phyloP scores from a whole-genome alignment of 2,797 vertebrate species.

The Sebastiscus albofasciatus region DNA sequence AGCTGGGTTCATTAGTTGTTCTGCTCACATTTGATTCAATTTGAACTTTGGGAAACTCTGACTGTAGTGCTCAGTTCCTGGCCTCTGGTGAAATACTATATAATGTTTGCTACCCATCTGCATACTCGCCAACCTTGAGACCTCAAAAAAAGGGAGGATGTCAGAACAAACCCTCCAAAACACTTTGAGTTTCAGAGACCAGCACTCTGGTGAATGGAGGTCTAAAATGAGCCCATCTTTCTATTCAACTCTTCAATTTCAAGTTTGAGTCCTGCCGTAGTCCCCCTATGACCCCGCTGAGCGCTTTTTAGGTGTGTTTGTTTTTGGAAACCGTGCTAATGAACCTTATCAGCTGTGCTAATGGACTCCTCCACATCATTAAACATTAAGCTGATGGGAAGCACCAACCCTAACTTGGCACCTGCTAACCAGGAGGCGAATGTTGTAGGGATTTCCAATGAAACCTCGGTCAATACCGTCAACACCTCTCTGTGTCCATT shows the following conservation, averaged over 20 bases:
- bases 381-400: slow-evolving; percentile 32
- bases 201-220: too few relatives aligned
- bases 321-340: slow-evolving; percentile 16
- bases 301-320: neutral
- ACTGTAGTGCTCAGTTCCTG: neutral
- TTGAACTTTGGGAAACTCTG: neutral
- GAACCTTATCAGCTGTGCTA: slow-evolving; percentile 24
- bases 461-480: neutral
- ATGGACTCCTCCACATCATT: slow-evolving; percentile 30
- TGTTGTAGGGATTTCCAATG: neutral
- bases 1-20: neutral
- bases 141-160: too few relatives aligned
- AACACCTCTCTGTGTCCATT: too few relatives aligned
- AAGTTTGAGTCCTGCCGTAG: neutral
- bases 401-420: neutral
- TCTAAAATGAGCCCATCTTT: neutral
- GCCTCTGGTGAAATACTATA: neutral
- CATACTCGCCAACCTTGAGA: too few relatives aligned
- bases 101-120: too few relatives aligned
- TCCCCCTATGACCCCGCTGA: neutral
- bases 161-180: too few relatives aligned
- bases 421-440: neutral
- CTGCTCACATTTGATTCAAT: neutral
- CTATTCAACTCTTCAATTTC: neutral
- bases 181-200: too few relatives aligned